Evolutionary conservation across 37 sponge, comb jelly and placozoan species (phyloP).

Genomic region (Aplysina aerophoba): DNA sequence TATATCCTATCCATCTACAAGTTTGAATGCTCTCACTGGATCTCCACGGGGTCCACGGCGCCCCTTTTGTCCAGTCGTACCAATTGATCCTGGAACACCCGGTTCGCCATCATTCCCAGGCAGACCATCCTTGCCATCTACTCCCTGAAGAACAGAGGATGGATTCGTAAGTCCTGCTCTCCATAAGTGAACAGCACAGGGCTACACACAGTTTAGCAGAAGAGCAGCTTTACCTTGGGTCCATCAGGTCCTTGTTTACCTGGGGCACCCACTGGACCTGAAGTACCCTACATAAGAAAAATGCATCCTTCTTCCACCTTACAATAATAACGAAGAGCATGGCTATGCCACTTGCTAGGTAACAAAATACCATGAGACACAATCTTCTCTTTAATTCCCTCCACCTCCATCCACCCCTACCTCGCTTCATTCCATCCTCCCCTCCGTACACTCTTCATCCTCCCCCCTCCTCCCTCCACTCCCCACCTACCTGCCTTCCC

Average conservation of each 20-base stretch:
- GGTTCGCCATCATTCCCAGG: slow-evolving; percentile 7
- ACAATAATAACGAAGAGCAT: no score
- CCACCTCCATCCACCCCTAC: no score
- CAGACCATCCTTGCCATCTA: slow-evolving; percentile 15
- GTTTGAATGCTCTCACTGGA: not conserved
- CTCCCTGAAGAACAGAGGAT: slow-evolving; percentile 4
- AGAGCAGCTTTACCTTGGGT: slow-evolving; percentile 1
- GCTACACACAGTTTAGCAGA: not conserved
- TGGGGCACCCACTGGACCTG: slow-evolving; percentile 49
- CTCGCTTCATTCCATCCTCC: no score
- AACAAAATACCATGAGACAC: no score
- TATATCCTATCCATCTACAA: no score
- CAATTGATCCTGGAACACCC: not conserved
- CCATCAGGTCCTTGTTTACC: slow-evolving; percentile 65
- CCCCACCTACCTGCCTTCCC: no score
- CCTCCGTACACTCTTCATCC: no score
- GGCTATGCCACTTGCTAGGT: no score
- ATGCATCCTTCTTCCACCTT: no score
- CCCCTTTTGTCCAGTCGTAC: not conserved
- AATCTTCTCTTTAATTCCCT: no score
- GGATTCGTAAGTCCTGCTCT: no score
- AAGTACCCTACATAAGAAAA: not conserved
- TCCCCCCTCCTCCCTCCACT: no score
- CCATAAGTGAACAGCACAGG: not conserved
- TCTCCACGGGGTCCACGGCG: slow-evolving; percentile 5